Percentiles rank a stretch among this genome's conserved stretches.
Evolutionary conservation across 2,888 invertebrate genomes (phyloP).

Genomic region (Papilio protenor): DNA sequence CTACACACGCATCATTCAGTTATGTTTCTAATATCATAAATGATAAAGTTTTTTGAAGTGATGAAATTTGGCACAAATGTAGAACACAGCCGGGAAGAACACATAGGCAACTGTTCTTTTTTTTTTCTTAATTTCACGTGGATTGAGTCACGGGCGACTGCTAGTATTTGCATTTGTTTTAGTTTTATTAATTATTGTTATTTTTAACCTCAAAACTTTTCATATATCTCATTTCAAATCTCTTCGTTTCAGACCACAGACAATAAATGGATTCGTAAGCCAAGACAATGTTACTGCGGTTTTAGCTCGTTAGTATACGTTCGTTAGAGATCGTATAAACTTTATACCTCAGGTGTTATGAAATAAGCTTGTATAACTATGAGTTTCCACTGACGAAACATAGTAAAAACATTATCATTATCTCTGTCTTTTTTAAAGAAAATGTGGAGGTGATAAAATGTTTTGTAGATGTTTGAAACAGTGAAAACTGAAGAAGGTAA

Average conservation of each 20-base stretch:
- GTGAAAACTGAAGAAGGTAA: not conserved
- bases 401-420: not conserved
- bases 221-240: not conserved
- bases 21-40: not conserved
- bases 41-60: too few species aligned
- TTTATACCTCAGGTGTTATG: not conserved
- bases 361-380: not conserved
- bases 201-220: not conserved
- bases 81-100: too few species aligned
- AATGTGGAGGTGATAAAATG: not conserved
- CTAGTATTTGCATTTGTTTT: not conserved
- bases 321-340: slow-evolving; percentile 6
- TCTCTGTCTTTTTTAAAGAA: not conserved
- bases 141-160: not conserved
- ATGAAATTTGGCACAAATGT: too few species aligned
- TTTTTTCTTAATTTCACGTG: too few species aligned
- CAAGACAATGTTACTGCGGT: not conserved
- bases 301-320: slow-evolving; percentile 3
- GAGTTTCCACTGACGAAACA: not conserved
- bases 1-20: not conserved
- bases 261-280: slow-evolving; percentile 10
- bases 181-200: not conserved
- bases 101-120: too few species aligned
- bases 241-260: not conserved
- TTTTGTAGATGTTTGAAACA: not conserved